Conservation (phyloP, 1,140 invertebrate genomes). For the Drosophila saltans region DNA sequence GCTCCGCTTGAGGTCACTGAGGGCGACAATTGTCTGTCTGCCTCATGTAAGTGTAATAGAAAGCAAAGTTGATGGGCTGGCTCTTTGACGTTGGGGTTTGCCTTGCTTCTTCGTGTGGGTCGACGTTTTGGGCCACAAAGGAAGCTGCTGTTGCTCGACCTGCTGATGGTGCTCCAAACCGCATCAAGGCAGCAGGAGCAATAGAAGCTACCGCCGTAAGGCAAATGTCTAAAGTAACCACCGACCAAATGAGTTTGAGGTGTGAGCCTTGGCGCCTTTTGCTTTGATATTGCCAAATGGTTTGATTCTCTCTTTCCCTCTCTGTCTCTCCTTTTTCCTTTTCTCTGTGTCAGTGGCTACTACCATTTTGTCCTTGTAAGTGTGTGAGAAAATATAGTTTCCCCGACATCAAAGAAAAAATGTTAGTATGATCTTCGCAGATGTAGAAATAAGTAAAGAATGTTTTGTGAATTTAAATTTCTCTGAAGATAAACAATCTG, state of each 20-base stretch:
- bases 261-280: constrained; percentile 57
- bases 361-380: constrained; percentile 1
- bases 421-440: constrained; percentile 43
- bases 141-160: constrained; percentile 46
- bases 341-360: not conserved
- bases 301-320: constrained; percentile 47
- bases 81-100: constrained; percentile 46
- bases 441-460: not conserved
- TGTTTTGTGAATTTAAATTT: not conserved
- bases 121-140: constrained; percentile 43
- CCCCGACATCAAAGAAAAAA: constrained; percentile 56
- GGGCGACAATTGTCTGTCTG: constrained; percentile 70
- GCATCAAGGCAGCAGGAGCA: constrained; percentile 25
- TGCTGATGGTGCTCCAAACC: not conserved
- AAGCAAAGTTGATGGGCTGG: constrained; percentile 72
- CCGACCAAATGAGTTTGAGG: constrained; percentile 73
- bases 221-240: constrained; percentile 78
- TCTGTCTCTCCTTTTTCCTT: not conserved
- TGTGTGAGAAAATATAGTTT: constrained; percentile 51
- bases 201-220: constrained; percentile 55
- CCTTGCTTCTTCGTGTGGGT: constrained; percentile 8
- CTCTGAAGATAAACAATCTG: too few species aligned
- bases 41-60: constrained; percentile 77
- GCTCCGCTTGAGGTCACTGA: constrained; percentile 61
- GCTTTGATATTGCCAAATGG: constrained; percentile 73